Evolutionary conservation across 92 coral and sea anemone genomes (phyloP), one percentile per base, ranked within the genome.

Genomic region (Palythoa grandis): DNA sequence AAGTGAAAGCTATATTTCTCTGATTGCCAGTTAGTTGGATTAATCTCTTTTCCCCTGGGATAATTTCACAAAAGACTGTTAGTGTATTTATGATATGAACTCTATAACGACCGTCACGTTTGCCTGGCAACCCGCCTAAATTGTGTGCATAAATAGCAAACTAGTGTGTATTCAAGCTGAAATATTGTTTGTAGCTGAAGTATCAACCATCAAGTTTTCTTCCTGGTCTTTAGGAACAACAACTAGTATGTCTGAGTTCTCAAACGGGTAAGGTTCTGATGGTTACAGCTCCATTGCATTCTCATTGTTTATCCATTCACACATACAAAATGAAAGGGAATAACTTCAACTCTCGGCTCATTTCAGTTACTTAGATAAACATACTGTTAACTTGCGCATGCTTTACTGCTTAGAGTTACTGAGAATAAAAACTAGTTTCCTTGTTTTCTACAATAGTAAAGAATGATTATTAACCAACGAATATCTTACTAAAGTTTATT

Each of bases 1-100:
- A 11, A 29, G 47, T 25, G 74, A 69, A 69, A 25, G 3, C 4
- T 12, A 69, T 13, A 25, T 25, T 54, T 54, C 12, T 58, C 4
- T 37, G 23, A 7, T 54, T 53, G 17, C 16, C 16, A 52, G 13
- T 3, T n/a, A 19, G 15, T 58, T 12, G 63, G 79, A 75, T 75
- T 75, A 75, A 14, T 17, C 2, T 50, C 38, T 53, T 76, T 76
- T 56, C 82, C 82, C 82, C 22, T 25, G 82, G 82, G 82, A 76
- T 76, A 20, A 23, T 35, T 24, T 14, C 11, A 56, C 67, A 76
- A 76, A 76, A 76, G 65, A 58, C 67, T 25, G 11, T 19, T 23
- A 0, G 19, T 63, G 69, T 63, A 5, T 7, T 15, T 14, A 16
- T 7, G 66, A 7, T 13, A 29, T 39, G 54, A 52, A 40, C 78